These are phyloP conservation scores for human (Homo sapiens) DNA, from an alignment of 2,113 vertebrate genomes.

Conservation along the genomic window DNA sequence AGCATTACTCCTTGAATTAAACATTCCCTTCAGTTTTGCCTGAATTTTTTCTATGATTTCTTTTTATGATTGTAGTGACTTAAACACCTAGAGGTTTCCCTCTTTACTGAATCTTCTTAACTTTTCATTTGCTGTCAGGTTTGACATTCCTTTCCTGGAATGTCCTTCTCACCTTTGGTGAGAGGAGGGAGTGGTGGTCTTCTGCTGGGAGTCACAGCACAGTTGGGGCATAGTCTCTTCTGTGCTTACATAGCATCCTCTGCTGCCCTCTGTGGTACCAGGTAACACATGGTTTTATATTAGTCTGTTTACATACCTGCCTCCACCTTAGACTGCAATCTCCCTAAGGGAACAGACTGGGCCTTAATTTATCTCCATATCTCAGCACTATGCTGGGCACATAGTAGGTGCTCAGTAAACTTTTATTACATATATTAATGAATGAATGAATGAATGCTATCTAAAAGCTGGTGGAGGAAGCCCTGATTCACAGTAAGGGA, in stretches of 20 bases:
- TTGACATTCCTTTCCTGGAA: slow-evolving; percentile 51
- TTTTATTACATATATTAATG: background rate
- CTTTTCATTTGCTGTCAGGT: slow-evolving; percentile 5
- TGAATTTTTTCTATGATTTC: slow-evolving; percentile 42
- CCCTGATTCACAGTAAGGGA: background rate
- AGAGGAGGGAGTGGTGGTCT: background rate
- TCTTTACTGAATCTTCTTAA: slow-evolving; percentile 39
- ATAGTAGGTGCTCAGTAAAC: background rate
- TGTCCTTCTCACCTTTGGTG: slow-evolving; percentile 8
- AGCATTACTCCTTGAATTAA: slow-evolving; percentile 27
- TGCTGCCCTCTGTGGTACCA: slow-evolving; percentile 4
- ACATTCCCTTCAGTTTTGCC: background rate
- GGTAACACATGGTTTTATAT: background rate
- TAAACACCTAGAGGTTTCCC: slow-evolving; percentile 39
- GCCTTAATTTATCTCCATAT: background rate
- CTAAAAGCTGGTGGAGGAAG: slow-evolving; percentile 11
- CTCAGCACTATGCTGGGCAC: background rate
- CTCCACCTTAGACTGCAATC: background rate
- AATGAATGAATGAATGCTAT: slow-evolving; percentile 7
- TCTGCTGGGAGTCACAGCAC: background rate
- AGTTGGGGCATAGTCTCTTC: background rate
- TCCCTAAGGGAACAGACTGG: background rate
- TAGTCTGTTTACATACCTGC: background rate
- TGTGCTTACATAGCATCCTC: background rate
- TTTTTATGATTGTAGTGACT: slow-evolving; percentile 22